phyloP scores from a whole-genome alignment of 2,113 vertebrate species.

The Numenius arquata region DNA sequence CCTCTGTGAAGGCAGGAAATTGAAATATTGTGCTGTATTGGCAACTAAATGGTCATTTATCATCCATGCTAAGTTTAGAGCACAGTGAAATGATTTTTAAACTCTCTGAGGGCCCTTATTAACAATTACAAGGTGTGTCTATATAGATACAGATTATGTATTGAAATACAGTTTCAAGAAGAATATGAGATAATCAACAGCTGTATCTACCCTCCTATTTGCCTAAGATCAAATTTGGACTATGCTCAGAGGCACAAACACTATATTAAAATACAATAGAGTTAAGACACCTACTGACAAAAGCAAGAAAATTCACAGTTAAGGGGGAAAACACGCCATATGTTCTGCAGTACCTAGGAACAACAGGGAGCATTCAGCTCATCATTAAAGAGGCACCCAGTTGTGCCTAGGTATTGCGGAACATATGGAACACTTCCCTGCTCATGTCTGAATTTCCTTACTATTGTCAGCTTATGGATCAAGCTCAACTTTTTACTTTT shows the following conservation, averaged over 20 bases:
- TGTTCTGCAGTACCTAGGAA: conserved; percentile 78
- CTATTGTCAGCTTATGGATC: conserved; percentile 69
- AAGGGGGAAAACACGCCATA: conserved; percentile 71
- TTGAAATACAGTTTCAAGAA: conserved; percentile 38
- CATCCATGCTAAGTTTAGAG: conserved; percentile 77
- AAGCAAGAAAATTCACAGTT: conserved; percentile 76
- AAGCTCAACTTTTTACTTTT: conserved; percentile 43
- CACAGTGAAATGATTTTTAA: conserved; percentile 57
- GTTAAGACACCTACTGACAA: conserved; percentile 78
- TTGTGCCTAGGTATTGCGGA: conserved; percentile 79
- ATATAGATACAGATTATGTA: conserved; percentile 33
- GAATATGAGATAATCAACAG: conserved; percentile 59
- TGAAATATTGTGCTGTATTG: conserved; percentile 92
- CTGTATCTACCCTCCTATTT: conserved; percentile 62
- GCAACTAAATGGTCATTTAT: conserved; percentile 87
- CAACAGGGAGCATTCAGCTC: conserved; percentile 79
- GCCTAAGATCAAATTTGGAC: conserved; percentile 62
- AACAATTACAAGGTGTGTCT: conserved; percentile 66
- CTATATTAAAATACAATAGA: conserved; percentile 73
- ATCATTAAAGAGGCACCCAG: conserved; percentile 84
- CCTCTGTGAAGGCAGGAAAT: conserved; percentile 89
- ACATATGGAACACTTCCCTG: conserved; percentile 79
- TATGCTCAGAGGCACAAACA: conserved; percentile 67
- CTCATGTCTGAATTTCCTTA: conserved; percentile 69
- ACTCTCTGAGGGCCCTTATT: conserved; percentile 62